Percentiles rank a stretch among this genome's conserved stretches.
Evolutionary conservation across 2,888 invertebrate species (phyloP).

Genomic region (Patella pellucida): DNA sequence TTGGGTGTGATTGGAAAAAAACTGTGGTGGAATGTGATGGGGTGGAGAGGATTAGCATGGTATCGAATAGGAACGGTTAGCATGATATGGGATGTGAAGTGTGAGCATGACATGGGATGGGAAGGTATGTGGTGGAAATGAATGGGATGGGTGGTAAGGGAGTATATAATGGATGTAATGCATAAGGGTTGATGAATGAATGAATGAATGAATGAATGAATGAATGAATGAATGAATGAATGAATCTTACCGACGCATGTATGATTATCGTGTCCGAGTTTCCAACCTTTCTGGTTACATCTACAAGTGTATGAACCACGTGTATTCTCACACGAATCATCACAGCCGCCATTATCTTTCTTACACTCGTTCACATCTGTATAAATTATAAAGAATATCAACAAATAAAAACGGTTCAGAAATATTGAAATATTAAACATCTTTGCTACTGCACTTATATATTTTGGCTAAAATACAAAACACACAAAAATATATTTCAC

Average conservation of each 20-base stretch:
- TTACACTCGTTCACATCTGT: conserved; percentile 45
- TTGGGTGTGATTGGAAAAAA: not conserved
- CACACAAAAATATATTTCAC: conserved; percentile 1
- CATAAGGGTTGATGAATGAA: not conserved
- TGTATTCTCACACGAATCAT: conserved; percentile 43
- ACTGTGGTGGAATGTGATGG: not conserved
- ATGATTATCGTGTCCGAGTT: conserved; percentile 39
- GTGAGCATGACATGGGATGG: too few relatives aligned
- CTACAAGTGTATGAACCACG: conserved; percentile 43
- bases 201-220: not conserved
- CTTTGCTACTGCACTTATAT: too few relatives aligned
- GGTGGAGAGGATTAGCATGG: not conserved
- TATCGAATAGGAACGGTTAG: too few relatives aligned
- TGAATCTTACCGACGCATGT: conserved; percentile 45
- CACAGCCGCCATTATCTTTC: conserved; percentile 43
- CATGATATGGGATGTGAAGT: too few relatives aligned
- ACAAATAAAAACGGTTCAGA: too few relatives aligned
- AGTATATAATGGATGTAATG: not conserved
- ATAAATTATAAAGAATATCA: not conserved
- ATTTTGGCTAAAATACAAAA: too few relatives aligned
- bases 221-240: not conserved
- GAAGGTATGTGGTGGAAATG: too few relatives aligned
- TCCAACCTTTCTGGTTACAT: conserved; percentile 45
- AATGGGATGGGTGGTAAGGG: too few relatives aligned
- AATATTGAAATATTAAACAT: too few relatives aligned